These are phyloP conservation scores for Pangasius mekongensis DNA, from an alignment of 2,797 vertebrate species.

Conservation along the genomic window DNA sequence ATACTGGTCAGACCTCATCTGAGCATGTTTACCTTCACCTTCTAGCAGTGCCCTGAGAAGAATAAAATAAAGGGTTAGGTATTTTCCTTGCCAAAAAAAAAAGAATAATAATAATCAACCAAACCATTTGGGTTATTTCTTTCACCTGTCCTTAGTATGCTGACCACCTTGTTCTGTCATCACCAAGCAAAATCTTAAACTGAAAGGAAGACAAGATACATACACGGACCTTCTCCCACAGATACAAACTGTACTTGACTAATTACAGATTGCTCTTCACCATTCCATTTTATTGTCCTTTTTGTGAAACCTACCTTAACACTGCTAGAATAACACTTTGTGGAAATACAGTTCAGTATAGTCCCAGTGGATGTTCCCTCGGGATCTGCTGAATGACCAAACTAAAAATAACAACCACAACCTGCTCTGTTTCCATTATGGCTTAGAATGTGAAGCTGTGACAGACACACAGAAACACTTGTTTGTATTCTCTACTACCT, in stretches of 20 bases:
- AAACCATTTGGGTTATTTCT: constrained; percentile 11
- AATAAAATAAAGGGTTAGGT: constrained; percentile 46
- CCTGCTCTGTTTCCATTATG: constrained; percentile 61
- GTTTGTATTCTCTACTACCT: constrained; percentile 36
- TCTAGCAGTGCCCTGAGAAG: constrained; percentile 86
- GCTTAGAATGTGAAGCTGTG: constrained; percentile 63
- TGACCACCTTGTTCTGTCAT: constrained; percentile 72
- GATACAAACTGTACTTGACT: constrained; percentile 59
- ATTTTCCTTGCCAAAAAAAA: background rate
- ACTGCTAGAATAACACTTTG: constrained; percentile 42
- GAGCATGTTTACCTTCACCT: constrained; percentile 79
- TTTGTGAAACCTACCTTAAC: constrained; percentile 60
- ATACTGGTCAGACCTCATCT: constrained; percentile 72
- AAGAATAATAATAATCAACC: background rate
- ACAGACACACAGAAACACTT: constrained; percentile 58
- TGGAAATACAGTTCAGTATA: constrained; percentile 39
- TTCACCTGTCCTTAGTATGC: constrained; percentile 65
- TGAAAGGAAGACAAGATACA: constrained; percentile 57
- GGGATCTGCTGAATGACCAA: constrained; percentile 66
- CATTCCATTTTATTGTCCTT: constrained; percentile 13
- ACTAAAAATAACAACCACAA: constrained; percentile 77
- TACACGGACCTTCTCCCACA: constrained; percentile 56
- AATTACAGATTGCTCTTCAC: constrained; percentile 36
- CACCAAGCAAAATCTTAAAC: constrained; percentile 62
- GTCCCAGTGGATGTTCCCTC: constrained; percentile 60